Conservation (phyloP, 2,797 vertebrate genomes). For the Poeciliopsis infans region DNA sequence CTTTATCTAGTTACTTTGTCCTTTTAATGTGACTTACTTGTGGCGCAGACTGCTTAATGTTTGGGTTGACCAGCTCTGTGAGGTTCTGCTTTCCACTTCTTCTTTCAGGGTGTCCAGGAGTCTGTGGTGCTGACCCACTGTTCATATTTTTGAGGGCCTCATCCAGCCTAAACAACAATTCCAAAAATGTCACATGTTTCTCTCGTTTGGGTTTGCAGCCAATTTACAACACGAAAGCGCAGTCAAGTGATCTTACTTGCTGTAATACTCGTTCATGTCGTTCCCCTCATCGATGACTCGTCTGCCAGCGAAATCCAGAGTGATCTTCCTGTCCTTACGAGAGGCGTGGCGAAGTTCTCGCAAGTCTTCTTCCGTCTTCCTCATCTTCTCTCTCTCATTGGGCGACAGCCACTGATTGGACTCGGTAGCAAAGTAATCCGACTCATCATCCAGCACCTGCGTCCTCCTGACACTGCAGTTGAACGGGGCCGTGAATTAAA, state of each 20-base stretch:
- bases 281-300: constrained; percentile 87
- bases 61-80: constrained; percentile 90
- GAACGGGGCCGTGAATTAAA: constrained; percentile 11
- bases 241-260: constrained; percentile 61
- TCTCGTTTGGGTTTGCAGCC: background rate
- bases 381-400: constrained; percentile 86
- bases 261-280: constrained; percentile 87
- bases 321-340: constrained; percentile 88
- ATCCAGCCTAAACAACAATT: constrained; percentile 83
- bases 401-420: constrained; percentile 97
- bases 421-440: constrained; percentile 93
- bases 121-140: constrained; percentile 70
- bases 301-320: constrained; percentile 94
- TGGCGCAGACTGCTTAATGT: constrained; percentile 86
- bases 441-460: constrained; percentile 97
- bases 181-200: background rate
- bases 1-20: too few species aligned
- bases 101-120: constrained; percentile 46
- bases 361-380: constrained; percentile 89
- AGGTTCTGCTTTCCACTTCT: constrained; percentile 61
- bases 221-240: background rate
- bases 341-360: constrained; percentile 90
- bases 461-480: constrained; percentile 88
- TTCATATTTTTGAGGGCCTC: constrained; percentile 86
- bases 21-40: constrained; percentile 77